Conservation (phyloP, 2,888 invertebrate species). For the Tiliacea aurago region DNA sequence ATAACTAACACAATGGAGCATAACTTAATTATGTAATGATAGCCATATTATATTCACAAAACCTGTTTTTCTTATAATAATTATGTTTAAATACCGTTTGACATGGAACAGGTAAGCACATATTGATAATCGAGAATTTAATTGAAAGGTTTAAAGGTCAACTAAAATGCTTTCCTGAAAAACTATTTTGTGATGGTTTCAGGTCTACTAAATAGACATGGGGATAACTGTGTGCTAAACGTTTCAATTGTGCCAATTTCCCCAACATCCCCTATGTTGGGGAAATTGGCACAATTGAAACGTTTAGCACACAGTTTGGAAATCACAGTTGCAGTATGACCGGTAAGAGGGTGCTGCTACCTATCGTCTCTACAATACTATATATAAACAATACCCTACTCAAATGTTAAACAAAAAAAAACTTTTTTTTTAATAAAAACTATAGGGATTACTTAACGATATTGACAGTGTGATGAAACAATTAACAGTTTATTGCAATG, state of each 20-base stretch:
- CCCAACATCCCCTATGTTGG: too few species aligned
- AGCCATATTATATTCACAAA: constrained; percentile 1
- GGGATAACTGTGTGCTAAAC: too few species aligned
- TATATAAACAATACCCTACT: neutral
- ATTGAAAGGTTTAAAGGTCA: too few species aligned
- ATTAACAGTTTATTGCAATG: neutral
- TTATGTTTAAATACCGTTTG: neutral
- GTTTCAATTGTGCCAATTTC: too few species aligned
- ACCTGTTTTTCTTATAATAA: constrained; percentile 21
- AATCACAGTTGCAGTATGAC: neutral
- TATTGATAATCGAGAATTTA: neutral
- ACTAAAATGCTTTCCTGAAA: neutral
- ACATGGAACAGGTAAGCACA: neutral
- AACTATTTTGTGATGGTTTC: neutral
- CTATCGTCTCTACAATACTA: neutral
- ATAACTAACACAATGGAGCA: too few species aligned
- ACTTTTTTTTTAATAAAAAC: too few species aligned
- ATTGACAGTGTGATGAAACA: neutral
- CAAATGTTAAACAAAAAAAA: too few species aligned
- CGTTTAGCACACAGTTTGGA: neutral
- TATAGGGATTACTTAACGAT: too few species aligned
- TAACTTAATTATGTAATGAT: too few species aligned
- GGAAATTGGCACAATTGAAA: neutral
- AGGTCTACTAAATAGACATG: neutral
- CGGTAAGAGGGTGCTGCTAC: neutral